These are phyloP conservation scores for Xiphorhynchus elegans DNA, from an alignment of 2,113 vertebrate genomes.

Conservation along the genomic window DNA sequence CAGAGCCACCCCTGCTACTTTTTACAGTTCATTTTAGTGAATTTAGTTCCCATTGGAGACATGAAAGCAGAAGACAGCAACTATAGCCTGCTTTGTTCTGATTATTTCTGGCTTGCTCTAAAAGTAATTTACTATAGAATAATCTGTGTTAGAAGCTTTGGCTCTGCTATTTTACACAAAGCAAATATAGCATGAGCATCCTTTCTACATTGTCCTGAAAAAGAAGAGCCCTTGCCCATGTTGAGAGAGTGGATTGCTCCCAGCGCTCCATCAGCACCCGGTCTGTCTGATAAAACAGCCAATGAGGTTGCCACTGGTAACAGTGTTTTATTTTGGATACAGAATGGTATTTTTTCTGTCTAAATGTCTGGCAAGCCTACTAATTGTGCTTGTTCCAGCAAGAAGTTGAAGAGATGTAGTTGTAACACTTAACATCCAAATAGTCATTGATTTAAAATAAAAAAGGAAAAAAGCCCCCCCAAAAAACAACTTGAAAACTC, in stretches of 20 bases:
- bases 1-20: neutral
- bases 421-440: neutral
- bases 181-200: neutral
- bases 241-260: neutral
- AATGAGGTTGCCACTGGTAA: neutral
- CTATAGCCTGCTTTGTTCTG: neutral
- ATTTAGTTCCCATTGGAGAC: neutral
- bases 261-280: neutral
- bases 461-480: neutral
- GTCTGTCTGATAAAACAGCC: neutral
- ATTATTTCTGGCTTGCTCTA: constrained; percentile 7
- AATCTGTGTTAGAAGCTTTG: neutral
- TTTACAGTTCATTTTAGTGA: neutral
- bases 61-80: neutral
- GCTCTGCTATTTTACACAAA: constrained; percentile 20
- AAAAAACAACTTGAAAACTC: neutral
- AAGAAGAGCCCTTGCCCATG: neutral
- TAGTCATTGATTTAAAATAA: neutral
- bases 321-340: neutral
- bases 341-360: neutral
- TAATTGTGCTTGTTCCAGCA: neutral
- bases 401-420: neutral
- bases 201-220: neutral
- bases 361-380: neutral
- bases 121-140: constrained; percentile 2